phyloP scores from a whole-genome alignment of 2,113 vertebrate species.

The Nerophis lumbriciformis region DNA sequence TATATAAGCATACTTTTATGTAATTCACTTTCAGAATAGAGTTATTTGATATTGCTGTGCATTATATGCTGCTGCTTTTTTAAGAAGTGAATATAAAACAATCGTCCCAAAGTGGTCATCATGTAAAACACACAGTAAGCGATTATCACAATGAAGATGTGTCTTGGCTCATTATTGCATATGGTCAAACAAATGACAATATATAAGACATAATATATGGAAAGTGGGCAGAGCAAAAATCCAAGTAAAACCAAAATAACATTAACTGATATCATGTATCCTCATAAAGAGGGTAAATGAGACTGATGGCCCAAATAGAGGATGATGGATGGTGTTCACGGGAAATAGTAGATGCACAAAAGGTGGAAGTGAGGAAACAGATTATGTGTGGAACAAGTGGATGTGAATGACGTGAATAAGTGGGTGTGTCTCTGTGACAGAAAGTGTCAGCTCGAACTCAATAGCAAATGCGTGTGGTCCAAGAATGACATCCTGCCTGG shows the following conservation, averaged over 20 bases:
- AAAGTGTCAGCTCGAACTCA: constrained; percentile 24
- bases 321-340: not conserved
- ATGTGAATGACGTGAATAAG: constrained; percentile 19
- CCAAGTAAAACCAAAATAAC: not conserved
- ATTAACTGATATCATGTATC: too few species aligned
- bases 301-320: not conserved
- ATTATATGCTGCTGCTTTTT: not conserved
- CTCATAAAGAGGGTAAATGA: not conserved
- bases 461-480: constrained; percentile 30
- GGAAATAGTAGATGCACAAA: not conserved
- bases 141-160: not conserved
- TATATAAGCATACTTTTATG: not conserved
- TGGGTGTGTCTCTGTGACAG: constrained; percentile 21
- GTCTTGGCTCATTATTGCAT: not conserved
- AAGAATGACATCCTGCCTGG: constrained; percentile 25
- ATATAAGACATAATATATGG: constrained; percentile 9
- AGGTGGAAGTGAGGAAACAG: not conserved
- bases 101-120: not conserved
- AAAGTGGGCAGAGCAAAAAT: constrained; percentile 9
- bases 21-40: not conserved
- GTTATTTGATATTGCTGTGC: too few species aligned
- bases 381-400: constrained; percentile 10
- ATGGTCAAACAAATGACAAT: constrained; percentile 1
- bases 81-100: not conserved
- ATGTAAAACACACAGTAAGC: not conserved